Conservation (phyloP, 2,888 invertebrate species). For the Marronus borbonicus region DNA sequence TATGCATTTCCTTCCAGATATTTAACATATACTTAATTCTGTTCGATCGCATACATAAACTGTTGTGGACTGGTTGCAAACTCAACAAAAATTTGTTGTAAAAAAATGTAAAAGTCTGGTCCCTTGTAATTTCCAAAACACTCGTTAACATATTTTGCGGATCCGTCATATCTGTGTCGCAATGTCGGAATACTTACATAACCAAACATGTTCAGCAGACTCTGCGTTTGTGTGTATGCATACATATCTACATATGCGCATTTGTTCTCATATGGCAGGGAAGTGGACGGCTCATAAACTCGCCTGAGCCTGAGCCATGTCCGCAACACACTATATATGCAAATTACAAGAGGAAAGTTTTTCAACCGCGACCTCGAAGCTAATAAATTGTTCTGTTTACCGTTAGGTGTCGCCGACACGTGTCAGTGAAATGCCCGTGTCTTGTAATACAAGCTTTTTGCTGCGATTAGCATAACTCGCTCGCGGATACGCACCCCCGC, state of each 20-base stretch:
- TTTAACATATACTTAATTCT: too few relatives aligned
- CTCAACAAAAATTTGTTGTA: too few relatives aligned
- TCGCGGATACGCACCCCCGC: slow-evolving; percentile 55
- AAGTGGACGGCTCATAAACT: slow-evolving; percentile 44
- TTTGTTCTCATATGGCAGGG: background rate
- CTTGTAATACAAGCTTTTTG: slow-evolving; percentile 61
- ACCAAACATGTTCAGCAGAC: slow-evolving; percentile 3
- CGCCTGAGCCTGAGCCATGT: slow-evolving; percentile 55
- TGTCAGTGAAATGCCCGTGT: slow-evolving; percentile 63
- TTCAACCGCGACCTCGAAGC: slow-evolving; percentile 62
- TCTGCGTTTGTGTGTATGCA: slow-evolving; percentile 10
- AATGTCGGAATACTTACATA: slow-evolving; percentile 5
- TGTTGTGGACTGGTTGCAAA: too few relatives aligned
- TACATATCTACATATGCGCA: background rate
- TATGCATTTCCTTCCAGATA: too few relatives aligned
- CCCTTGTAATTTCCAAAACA: too few relatives aligned
- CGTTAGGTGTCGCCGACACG: slow-evolving; percentile 64
- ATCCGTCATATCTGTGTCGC: background rate
- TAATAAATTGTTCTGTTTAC: slow-evolving; percentile 65
- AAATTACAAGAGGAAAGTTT: slow-evolving; percentile 64
- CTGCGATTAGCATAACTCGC: slow-evolving; percentile 62
- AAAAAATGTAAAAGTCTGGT: too few relatives aligned
- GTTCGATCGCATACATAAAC: too few relatives aligned
- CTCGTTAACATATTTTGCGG: background rate
- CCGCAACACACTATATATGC: slow-evolving; percentile 65